These are phyloP conservation scores for Heliconius aoede DNA, from an alignment of 2,888 invertebrate species.

Conservation along the genomic window DNA sequence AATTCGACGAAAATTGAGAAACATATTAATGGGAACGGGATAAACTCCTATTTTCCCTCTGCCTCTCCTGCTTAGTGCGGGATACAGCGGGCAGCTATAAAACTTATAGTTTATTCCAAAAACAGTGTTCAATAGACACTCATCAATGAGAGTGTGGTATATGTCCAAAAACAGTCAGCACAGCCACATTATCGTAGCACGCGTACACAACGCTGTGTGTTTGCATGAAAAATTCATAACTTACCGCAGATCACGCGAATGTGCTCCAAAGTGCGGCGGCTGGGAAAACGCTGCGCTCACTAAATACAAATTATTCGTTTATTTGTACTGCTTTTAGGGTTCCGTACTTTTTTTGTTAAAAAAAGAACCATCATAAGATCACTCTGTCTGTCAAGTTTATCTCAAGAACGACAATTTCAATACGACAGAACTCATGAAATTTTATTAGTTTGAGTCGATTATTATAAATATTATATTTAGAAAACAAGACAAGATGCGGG, in stretches of 20 bases:
- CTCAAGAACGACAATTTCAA: no score
- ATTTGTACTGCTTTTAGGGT: not conserved
- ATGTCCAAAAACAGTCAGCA: conserved; percentile 68
- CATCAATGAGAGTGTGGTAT: conserved; percentile 43
- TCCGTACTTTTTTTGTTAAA: no score
- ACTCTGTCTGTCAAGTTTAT: no score
- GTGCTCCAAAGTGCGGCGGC: conserved; percentile 1
- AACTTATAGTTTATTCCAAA: not conserved
- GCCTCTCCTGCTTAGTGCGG: no score
- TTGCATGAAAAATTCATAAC: conserved; percentile 75
- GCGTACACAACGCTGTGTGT: conserved; percentile 50
- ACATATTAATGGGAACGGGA: no score
- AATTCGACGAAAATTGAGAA: no score
- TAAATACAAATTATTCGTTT: conserved; percentile 2
- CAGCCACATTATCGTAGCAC: conserved; percentile 66
- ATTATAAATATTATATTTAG: not conserved
- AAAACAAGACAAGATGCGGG: not conserved
- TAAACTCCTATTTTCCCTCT: no score
- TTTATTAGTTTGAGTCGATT: not conserved
- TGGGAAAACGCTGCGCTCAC: conserved; percentile 7
- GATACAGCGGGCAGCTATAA: no score
- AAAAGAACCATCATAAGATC: no score
- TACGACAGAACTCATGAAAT: not conserved
- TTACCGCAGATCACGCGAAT: conserved; percentile 56
- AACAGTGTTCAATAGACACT: conserved; percentile 4